These are phyloP conservation scores for Pseudomyrmex cubaensis DNA, from an alignment of 1,140 invertebrate species.

Conservation along the genomic window DNA sequence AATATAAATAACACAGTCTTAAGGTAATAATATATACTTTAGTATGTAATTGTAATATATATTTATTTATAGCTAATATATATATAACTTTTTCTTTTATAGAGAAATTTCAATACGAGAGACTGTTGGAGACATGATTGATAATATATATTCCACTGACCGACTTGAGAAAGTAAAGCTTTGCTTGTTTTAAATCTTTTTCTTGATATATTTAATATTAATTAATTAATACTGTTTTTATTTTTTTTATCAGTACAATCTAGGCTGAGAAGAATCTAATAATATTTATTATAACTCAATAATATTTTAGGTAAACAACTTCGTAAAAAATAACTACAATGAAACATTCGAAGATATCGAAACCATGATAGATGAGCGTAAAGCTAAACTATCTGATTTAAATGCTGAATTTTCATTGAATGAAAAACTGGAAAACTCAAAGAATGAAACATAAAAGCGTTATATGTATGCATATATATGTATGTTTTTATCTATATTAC, in stretches of 20 bases:
- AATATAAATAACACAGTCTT: slow-evolving; percentile 11
- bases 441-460: too few relatives aligned
- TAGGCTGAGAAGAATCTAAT: neutral
- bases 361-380: neutral
- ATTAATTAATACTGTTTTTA: too few relatives aligned
- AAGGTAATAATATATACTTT: neutral
- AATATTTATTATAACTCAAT: neutral
- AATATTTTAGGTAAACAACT: slow-evolving; percentile 9
- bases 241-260: too few relatives aligned
- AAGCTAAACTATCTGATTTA: neutral
- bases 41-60: too few relatives aligned
- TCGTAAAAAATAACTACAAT: neutral
- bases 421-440: neutral
- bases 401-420: neutral
- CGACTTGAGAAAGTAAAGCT: neutral
- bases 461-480: too few relatives aligned
- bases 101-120: too few relatives aligned
- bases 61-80: too few relatives aligned
- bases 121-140: neutral
- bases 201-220: too few relatives aligned
- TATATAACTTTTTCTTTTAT: neutral
- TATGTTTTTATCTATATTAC: too few relatives aligned
- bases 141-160: neutral
- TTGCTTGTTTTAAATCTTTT: neutral
- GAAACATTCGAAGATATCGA: neutral